Base-by-base conservation (phyloP, 2,888 invertebrate genomes). In the Cosmia trapezina region DNA sequence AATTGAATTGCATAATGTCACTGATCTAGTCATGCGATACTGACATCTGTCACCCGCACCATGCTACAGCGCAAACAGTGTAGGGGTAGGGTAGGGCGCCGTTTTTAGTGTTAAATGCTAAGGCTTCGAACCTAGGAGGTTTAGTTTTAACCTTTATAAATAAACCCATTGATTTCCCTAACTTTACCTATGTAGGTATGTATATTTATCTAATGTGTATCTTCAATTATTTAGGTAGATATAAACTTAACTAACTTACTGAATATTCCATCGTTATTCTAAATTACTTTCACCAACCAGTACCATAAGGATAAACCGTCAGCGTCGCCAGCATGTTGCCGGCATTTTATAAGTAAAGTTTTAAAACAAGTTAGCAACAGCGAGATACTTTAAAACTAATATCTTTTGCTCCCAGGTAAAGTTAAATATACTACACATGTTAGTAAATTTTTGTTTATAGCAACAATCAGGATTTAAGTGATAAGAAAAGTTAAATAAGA, bases 371-470 rank as follows among this genome's bases (percentile, higher is more conserved):
- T 64, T 54, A 53, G 47, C 14, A 28, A 53, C 14, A 4, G 22
- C 8, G 37, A 51, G 54, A 80, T 56, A 80, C 76, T 80, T 81
- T 2, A 47, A 76, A 81, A 76, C 69, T 72, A 81, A 80, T 80
- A 68, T 66, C 41, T 69, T 76, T 19, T 57, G 56, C 64, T 61
- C 53, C 8, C 47, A 76, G 60, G 70, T 75, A 59, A 62, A 67
- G 51, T 60, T 56, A 11, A 79, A 70, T 67, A 51, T 67, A 63
- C 51, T 49, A 43, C 17, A 56, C 41, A 33, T 60, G 12, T 45
- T n/a, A 49, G 19, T 43, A 60, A 60, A 56, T 56, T 33, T 64
- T 4, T 47, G 49, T 68, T 47, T 19, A 60, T 33, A 47, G 43
- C 56, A 22, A 57, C 57, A n/a, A 28, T 43, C 28, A 45, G 19